phyloP scores from a whole-genome alignment of 2,888 invertebrate species.

The Balanococcus diminutus region DNA sequence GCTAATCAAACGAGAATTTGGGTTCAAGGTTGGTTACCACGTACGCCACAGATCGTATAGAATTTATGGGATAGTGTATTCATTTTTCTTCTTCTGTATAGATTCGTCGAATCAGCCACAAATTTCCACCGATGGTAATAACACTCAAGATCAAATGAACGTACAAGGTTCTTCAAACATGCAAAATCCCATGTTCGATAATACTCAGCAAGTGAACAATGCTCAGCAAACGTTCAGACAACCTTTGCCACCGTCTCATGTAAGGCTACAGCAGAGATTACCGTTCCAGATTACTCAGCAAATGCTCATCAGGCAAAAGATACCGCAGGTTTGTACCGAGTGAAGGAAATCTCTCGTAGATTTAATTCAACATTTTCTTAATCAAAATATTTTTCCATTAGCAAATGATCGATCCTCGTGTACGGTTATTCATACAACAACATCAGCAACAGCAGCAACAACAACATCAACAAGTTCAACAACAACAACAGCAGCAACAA shows the following conservation, averaged over 20 bases:
- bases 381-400: neutral
- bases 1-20: conserved; percentile 35
- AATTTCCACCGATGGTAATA: conserved; percentile 48
- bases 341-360: neutral
- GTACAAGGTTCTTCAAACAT: conserved; percentile 46
- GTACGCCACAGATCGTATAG: no score
- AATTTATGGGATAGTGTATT: neutral
- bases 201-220: conserved; percentile 58
- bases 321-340: conserved; percentile 20
- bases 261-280: conserved; percentile 64
- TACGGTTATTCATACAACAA: conserved; percentile 62
- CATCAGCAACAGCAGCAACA: conserved; percentile 60
- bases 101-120: conserved; percentile 33
- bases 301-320: conserved; percentile 59
- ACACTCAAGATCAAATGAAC: conserved; percentile 53
- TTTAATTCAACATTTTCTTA: neutral
- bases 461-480: conserved; percentile 58
- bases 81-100: neutral
- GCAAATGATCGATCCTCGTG: conserved; percentile 64
- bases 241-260: conserved; percentile 70
- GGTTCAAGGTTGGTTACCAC: conserved; percentile 46
- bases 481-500: conserved; percentile 59
- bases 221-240: conserved; percentile 68
- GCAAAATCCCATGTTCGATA: conserved; percentile 34
- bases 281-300: conserved; percentile 57